These are phyloP conservation scores for Lycaon pictus DNA, from an alignment of 2,113 vertebrate genomes.

Conservation along the genomic window DNA sequence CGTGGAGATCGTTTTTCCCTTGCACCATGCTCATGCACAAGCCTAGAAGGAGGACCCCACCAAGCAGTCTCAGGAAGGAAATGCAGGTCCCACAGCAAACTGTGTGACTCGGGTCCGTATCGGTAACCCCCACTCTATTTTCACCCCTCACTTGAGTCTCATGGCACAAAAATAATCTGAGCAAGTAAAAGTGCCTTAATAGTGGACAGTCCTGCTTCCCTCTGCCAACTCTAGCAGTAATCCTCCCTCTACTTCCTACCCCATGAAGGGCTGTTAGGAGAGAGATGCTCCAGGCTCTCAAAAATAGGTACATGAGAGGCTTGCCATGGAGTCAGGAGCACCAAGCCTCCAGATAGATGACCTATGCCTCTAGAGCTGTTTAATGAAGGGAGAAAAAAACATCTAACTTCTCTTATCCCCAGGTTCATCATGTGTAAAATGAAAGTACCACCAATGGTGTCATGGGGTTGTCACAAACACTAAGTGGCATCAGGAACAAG, in stretches of 20 bases:
- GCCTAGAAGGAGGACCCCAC: not conserved
- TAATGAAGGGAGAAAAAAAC: not conserved
- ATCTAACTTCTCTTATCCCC: not conserved
- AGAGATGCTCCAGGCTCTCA: not conserved
- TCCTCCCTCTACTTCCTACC: not conserved
- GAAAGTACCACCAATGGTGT: not conserved
- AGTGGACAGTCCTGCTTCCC: not conserved
- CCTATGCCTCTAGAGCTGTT: constrained; percentile 31
- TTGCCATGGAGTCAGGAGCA: not conserved
- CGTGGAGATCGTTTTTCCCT: not conserved
- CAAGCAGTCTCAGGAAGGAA: not conserved
- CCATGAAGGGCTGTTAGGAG: not conserved
- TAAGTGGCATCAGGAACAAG: constrained; percentile 38
- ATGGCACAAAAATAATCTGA: constrained; percentile 25
- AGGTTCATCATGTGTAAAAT: constrained; percentile 33
- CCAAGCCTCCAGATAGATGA: not conserved
- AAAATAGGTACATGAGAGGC: not conserved
- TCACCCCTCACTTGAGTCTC: not conserved
- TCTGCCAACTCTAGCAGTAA: not conserved
- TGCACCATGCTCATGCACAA: not conserved
- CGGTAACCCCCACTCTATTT: not conserved
- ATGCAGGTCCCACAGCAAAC: not conserved
- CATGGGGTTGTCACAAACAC: constrained; percentile 35
- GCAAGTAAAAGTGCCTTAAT: not conserved
- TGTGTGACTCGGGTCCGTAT: not conserved